Evolutionary conservation across 2,113 vertebrate genomes (phyloP).

Genomic region (Synchiropus splendidus): DNA sequence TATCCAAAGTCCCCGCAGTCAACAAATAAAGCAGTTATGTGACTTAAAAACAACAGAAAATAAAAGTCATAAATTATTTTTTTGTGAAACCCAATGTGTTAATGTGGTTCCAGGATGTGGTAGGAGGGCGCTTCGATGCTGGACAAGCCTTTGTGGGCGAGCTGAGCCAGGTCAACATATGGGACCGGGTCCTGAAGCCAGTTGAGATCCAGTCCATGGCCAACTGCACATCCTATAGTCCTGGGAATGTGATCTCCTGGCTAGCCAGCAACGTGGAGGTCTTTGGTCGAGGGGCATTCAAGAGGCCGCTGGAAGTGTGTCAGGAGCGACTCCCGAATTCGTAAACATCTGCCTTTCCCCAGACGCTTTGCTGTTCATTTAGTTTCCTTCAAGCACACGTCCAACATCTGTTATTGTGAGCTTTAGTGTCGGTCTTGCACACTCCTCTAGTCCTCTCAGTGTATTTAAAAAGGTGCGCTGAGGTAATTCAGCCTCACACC

Average conservation of each 20-base stretch:
- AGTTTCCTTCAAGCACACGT: too few species aligned
- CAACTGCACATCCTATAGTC: slow-evolving; percentile 86
- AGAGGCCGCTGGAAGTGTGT: slow-evolving; percentile 84
- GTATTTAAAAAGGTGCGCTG: background rate
- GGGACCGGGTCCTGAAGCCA: slow-evolving; percentile 85
- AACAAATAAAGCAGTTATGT: too few species aligned
- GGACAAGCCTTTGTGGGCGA: slow-evolving; percentile 97
- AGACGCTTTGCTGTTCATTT: too few species aligned
- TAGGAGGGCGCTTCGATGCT: slow-evolving; percentile 93
- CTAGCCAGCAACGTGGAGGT: slow-evolving; percentile 85
- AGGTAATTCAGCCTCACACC: slow-evolving; percentile 3
- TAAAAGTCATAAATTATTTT: too few species aligned
- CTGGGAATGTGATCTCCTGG: slow-evolving; percentile 92
- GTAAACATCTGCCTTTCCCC: slow-evolving; percentile 50
- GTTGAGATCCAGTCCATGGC: slow-evolving; percentile 83
- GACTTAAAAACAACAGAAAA: too few species aligned
- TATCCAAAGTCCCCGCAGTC: too few species aligned
- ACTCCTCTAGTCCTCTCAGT: background rate
- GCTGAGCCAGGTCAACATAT: slow-evolving; percentile 94
- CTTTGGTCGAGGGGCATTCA: slow-evolving; percentile 83
- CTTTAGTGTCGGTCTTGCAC: background rate
- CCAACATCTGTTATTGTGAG: background rate
- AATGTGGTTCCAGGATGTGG: slow-evolving; percentile 72
- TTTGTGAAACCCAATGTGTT: too few species aligned
- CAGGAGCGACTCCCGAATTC: slow-evolving; percentile 80